Percentiles rank a stretch among this genome's conserved stretches.
phyloP scores from a whole-genome alignment of 2,113 vertebrate species.

The Stictonetta naevosa region DNA sequence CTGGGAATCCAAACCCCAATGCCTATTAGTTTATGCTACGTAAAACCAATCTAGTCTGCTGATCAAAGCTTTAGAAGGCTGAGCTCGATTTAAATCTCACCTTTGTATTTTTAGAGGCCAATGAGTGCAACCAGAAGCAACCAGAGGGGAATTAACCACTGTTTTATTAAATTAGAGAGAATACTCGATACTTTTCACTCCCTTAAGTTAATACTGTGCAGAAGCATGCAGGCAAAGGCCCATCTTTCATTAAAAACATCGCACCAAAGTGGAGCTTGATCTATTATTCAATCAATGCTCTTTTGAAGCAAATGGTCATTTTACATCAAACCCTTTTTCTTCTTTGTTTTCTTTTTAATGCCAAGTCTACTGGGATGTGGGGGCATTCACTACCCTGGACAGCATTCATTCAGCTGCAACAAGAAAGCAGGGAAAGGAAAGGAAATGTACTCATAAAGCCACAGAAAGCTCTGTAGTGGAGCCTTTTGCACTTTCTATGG shows the following conservation, averaged over 20 bases:
- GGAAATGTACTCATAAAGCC: background rate
- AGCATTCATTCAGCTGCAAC: background rate
- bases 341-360: constrained; percentile 35
- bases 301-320: constrained; percentile 65
- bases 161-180: constrained; percentile 20
- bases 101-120: background rate
- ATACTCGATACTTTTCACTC: background rate
- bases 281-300: constrained; percentile 60
- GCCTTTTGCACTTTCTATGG: background rate
- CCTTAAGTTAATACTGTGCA: constrained; percentile 13
- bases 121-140: background rate
- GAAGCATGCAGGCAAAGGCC: background rate
- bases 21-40: background rate
- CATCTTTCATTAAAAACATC: constrained; percentile 30
- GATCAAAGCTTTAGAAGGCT: background rate
- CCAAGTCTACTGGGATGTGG: fast-evolving
- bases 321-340: constrained; percentile 24
- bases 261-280: constrained; percentile 49
- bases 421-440: background rate
- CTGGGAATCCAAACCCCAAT: background rate
- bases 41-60: background rate
- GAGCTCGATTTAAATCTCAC: constrained; percentile 7
- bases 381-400: background rate
- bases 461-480: background rate
- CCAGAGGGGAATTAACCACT: constrained; percentile 1